Percentiles rank a stretch among this genome's conserved stretches.
Evolutionary conservation across 1,140 invertebrate genomes (phyloP).

Genomic region (Oryzaephilus surinamensis): DNA sequence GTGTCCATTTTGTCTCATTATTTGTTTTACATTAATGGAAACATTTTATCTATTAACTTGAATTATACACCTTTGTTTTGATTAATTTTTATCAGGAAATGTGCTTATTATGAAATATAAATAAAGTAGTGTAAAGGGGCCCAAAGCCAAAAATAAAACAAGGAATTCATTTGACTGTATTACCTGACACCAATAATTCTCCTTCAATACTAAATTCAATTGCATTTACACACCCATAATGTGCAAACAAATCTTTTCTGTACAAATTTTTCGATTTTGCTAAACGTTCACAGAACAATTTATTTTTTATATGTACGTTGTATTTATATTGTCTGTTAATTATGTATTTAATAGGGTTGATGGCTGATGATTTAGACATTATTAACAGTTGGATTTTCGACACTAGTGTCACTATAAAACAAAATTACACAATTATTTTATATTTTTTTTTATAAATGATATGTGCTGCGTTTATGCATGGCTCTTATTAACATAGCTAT

Average conservation of each 20-base stretch:
- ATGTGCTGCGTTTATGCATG: no score
- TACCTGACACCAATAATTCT: conserved; percentile 79
- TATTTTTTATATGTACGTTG: conserved; percentile 38
- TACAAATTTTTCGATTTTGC: conserved; percentile 61
- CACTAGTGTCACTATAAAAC: neutral
- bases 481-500: no score
- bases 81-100: conserved; percentile 4
- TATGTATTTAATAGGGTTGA: conserved; percentile 41
- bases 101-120: no score
- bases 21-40: no score
- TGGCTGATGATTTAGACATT: conserved; percentile 38
- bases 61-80: conserved; percentile 1
- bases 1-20: no score
- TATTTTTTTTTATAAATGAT: no score
- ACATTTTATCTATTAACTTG: conserved; percentile 6
- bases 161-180: conserved; percentile 13
- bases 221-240: conserved; percentile 94
- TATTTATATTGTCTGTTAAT: conserved; percentile 42
- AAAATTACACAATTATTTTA: neutral
- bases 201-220: conserved; percentile 88
- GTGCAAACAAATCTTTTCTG: conserved; percentile 72
- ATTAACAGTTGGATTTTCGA: neutral
- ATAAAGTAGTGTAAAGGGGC: no score
- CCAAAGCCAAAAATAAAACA: conserved; percentile 4
- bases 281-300: conserved; percentile 53